Evolutionary conservation across 2,888 invertebrate species (phyloP).

Genomic region (Thelaira solivaga): DNA sequence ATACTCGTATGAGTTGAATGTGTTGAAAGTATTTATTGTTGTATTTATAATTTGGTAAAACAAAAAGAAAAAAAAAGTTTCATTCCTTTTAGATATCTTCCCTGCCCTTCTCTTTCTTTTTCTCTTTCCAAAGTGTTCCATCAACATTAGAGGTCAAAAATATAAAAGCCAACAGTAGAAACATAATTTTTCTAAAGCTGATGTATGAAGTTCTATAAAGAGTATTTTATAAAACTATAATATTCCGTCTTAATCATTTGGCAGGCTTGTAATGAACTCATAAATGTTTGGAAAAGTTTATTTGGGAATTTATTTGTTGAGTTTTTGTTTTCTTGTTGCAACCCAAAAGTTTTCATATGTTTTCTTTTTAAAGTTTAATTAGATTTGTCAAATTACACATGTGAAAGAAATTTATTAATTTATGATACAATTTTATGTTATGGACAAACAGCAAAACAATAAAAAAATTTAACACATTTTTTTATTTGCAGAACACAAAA

Average conservation of each 20-base stretch:
- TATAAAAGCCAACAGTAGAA: background rate
- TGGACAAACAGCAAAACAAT: too few relatives aligned
- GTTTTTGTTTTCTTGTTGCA: background rate
- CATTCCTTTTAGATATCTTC: background rate
- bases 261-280: background rate
- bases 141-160: slow-evolving; percentile 11
- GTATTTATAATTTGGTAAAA: slow-evolving; percentile 34
- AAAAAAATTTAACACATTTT: too few relatives aligned
- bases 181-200: slow-evolving; percentile 2
- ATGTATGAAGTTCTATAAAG: slow-evolving; percentile 13
- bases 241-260: background rate
- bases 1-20: too few relatives aligned
- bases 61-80: slow-evolving; percentile 7
- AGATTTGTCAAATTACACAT: slow-evolving; percentile 19
- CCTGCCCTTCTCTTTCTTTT: too few relatives aligned
- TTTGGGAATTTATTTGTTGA: background rate
- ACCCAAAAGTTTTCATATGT: background rate
- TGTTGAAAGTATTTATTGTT: slow-evolving; percentile 49
- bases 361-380: slow-evolving; percentile 13
- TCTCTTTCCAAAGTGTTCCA: background rate
- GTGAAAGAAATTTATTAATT: slow-evolving; percentile 1
- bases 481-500: too few relatives aligned
- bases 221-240: slow-evolving; percentile 24
- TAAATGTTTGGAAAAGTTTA: slow-evolving; percentile 1
- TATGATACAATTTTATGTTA: background rate